These are phyloP conservation scores for Aproaerema taeniolella DNA, from an alignment of 2,888 invertebrate genomes.

Conservation along the genomic window DNA sequence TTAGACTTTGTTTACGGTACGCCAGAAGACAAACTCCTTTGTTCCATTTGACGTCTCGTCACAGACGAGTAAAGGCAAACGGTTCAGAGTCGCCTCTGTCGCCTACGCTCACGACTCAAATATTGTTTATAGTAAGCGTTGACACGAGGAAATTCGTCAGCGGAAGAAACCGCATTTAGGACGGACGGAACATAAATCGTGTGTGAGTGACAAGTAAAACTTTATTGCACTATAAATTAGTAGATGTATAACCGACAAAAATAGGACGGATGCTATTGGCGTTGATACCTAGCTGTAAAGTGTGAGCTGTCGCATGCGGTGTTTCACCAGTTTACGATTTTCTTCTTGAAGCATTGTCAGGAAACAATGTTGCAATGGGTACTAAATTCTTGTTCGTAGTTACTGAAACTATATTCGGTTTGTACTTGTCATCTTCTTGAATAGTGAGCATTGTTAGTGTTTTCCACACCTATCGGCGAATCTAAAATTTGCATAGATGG, in stretches of 20 bases:
- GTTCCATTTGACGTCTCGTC: slow-evolving; percentile 44
- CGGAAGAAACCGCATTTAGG: slow-evolving; percentile 73
- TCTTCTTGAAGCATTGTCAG: slow-evolving; percentile 25
- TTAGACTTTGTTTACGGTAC: slow-evolving; percentile 67
- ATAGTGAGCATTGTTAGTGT: background rate
- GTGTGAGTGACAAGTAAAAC: slow-evolving; percentile 71
- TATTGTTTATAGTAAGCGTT: slow-evolving; percentile 56
- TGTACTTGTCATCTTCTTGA: background rate
- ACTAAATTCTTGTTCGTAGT: background rate
- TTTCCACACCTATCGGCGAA: background rate
- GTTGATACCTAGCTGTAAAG: slow-evolving; percentile 57
- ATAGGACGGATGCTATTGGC: slow-evolving; percentile 55
- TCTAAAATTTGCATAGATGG: too few relatives aligned
- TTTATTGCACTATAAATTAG: slow-evolving; percentile 72
- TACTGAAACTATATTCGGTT: too few relatives aligned
- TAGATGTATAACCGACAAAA: slow-evolving; percentile 60
- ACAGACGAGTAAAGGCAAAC: slow-evolving; percentile 57
- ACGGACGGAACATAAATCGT: slow-evolving; percentile 64
- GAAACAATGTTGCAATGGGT: slow-evolving; percentile 19
- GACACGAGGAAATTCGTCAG: slow-evolving; percentile 71
- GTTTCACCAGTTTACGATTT: slow-evolving; percentile 52
- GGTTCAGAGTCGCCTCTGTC: slow-evolving; percentile 52
- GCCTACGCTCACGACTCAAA: slow-evolving; percentile 42
- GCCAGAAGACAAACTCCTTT: slow-evolving; percentile 66
- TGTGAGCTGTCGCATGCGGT: slow-evolving; percentile 63